phyloP scores from a whole-genome alignment of 2,113 vertebrate species.

The Dryoscopus gambensis region DNA sequence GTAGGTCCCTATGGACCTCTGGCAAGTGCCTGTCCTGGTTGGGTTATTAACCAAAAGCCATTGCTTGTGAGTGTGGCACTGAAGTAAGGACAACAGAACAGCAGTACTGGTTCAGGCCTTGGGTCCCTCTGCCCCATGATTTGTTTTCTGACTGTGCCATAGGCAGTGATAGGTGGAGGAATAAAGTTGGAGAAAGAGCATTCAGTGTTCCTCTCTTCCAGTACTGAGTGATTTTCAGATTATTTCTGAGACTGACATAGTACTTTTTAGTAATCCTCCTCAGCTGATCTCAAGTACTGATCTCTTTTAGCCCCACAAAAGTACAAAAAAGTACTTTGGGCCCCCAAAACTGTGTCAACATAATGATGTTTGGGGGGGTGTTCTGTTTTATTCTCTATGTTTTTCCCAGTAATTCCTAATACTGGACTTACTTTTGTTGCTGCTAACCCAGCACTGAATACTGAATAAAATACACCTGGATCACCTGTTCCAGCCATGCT shows the following conservation, averaged over 20 bases:
- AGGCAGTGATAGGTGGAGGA: neutral
- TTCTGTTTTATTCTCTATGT: neutral
- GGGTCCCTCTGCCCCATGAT: neutral
- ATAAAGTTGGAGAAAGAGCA: neutral
- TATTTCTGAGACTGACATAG: neutral
- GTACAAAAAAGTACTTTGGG: neutral
- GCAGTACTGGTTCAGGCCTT: neutral
- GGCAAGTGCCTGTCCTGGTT: neutral
- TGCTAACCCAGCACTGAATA: neutral
- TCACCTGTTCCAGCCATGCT: neutral
- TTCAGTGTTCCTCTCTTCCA: neutral
- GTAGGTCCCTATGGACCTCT: neutral
- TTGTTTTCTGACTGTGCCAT: neutral
- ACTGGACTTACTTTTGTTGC: neutral
- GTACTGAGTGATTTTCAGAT: neutral
- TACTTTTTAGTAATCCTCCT: neutral
- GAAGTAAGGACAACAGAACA: neutral
- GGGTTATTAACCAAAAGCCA: neutral
- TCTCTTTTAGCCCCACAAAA: neutral
- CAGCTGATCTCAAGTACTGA: neutral
- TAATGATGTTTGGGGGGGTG: neutral
- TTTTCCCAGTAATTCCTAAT: neutral
- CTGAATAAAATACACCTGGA: rapidly evolving
- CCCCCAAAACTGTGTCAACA: neutral
- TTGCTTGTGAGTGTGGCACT: rapidly evolving